Evolutionary conservation across 2,797 vertebrate species (phyloP), one percentile per base, ranked within the genome.

Genomic region (Crossoptilon crossoptilon): DNA sequence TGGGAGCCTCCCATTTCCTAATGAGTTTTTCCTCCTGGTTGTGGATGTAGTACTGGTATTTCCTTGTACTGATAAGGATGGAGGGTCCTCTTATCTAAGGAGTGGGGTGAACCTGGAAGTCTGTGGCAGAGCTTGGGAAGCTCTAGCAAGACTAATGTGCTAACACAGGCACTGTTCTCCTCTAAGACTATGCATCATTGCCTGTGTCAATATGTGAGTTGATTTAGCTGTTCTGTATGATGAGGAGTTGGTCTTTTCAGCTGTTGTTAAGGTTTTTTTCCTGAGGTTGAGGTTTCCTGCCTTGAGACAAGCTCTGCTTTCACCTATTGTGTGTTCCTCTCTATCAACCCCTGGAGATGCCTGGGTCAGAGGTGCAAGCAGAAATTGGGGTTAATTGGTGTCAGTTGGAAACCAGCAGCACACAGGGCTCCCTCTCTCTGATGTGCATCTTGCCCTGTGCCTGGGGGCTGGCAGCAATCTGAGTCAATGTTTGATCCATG

Each of bases 271-370:
- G 39, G 16, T 1, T 4, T 13, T 58, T 59, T 23, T 4, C 41
- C 29, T 15, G 14, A 78, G 77, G n/a, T 56, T 62, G 58, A n/a
- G 51, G 35, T 37, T 37, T 37, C 37, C 37, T 37, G 31, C 68
- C 63, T 69, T 26, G 7, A 71, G 49, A 48, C 81, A 80, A 88
- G 39, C 56, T 82, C 35, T 70, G n/a, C 46, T 79, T 62, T 86
- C 70, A n/a, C 15, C 41, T 78, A 0, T 12, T 14, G 6, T 24
- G 6, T 22, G 26, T 49, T 71, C 44, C 19, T 75, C 37, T 46
- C 11, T 2, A 9, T 49, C 55, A 66, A 3, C 70, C 56, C 39
- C 46, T 31, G 24, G 13, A 66, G 72, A 10, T 13, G 15, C 11
- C 35, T 17, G 1, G 21, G 17, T 49, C 23, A 1, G 3, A n/a